Evolutionary conservation across 2,797 vertebrate genomes (phyloP), one percentile per base, ranked within the genome.

Genomic region (Ciconia nigra): DNA sequence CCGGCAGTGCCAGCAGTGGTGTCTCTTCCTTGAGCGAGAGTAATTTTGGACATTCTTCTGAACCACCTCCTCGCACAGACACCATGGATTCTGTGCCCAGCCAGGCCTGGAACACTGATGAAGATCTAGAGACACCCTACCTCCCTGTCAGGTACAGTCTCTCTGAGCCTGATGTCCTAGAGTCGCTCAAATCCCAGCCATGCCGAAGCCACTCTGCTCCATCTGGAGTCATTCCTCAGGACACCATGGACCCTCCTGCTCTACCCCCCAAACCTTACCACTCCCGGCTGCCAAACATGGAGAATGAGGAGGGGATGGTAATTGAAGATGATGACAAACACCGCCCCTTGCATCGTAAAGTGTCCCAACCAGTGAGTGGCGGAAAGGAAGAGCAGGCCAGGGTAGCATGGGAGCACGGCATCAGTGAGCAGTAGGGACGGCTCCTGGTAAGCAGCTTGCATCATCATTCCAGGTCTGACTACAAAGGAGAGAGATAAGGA

Each of bases 21-120:
- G 99, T 99, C 49, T 99, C 99, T 58, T 99, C 99, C 89, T 95
- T 99, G 93, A 99, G 99, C 5, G 99, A 99, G 98, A 99, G 99
- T 96, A 99, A 99, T 98, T 99, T 99, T 77, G 99, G 99, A 77
- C 99, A 99, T 91, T 99, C 99, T 91, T 99, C 99, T 47, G 98
- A 99, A 96, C 97, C 98, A 66, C 98, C 98, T 21, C 98, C 98
- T 94, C 98, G 98, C 94, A 99, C 98, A 52, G 99, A 99, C 97
- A 98, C 99, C 97, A 99, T 99, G 72, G 99, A 99, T 97, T 99
- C 99, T 22, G 98, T 99, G 90, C 99, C 99, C n/a, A 99, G 99
- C 96, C 99, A 99, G 97, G 98, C 99, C 93, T 99, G 99, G 99
- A 99, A 99, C 72, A 98, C 99, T 4, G 99, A 99, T 0, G 99